These are phyloP conservation scores for Nasonia oneida DNA, from an alignment of 2,888 invertebrate species.

Conservation along the genomic window DNA sequence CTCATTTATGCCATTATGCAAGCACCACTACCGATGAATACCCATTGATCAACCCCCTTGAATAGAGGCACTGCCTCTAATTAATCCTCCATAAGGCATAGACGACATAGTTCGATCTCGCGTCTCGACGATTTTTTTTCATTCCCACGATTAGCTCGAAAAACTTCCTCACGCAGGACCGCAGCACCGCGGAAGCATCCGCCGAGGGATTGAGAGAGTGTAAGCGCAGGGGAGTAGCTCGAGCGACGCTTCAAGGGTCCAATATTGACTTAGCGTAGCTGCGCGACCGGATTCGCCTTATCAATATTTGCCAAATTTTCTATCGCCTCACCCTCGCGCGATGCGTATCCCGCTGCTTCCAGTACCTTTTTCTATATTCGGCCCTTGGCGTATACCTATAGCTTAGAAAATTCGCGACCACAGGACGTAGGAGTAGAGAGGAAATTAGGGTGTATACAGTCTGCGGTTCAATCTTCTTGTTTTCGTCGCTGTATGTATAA, in stretches of 20 bases:
- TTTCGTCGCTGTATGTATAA: neutral
- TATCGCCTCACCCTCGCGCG: neutral
- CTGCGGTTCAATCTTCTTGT: neutral
- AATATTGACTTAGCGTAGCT: conserved; percentile 31
- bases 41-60: neutral
- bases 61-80: neutral
- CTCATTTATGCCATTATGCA: neutral
- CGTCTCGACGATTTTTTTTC: neutral
- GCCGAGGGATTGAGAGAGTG: neutral
- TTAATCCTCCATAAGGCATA: neutral
- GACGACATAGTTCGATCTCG: neutral
- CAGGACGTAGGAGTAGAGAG: neutral
- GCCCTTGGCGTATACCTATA: neutral
- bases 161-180: neutral
- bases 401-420: too few relatives aligned
- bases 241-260: neutral
- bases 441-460: neutral
- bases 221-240: neutral
- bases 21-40: neutral
- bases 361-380: neutral
- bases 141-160: neutral
- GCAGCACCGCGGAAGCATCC: neutral
- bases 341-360: neutral
- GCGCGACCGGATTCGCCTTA: conserved; percentile 25
- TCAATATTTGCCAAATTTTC: conserved; percentile 44